phyloP scores from a whole-genome alignment of 2,113 vertebrate species.

The Zosterops pallidus region DNA sequence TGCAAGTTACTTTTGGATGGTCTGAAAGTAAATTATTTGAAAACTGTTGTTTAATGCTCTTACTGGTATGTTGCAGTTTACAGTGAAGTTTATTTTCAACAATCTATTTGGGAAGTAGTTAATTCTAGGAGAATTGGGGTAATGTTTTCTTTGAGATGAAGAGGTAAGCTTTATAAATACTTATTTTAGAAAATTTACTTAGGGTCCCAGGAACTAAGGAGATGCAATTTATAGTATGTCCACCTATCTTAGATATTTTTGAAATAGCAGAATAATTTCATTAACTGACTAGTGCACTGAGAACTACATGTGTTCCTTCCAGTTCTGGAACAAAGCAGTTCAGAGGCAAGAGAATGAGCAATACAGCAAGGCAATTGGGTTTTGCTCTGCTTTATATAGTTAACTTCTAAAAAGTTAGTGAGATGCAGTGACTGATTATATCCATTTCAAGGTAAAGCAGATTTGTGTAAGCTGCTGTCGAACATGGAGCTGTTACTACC shows the following conservation, averaged over 20 bases:
- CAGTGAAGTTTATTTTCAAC: background rate
- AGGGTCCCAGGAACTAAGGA: background rate
- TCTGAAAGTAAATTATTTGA: background rate
- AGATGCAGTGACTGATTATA: background rate
- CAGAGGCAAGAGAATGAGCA: background rate
- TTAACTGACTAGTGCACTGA: background rate
- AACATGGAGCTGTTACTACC: background rate
- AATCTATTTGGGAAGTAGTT: background rate
- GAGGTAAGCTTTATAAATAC: background rate
- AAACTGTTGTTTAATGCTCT: background rate
- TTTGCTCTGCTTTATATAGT: background rate
- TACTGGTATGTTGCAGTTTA: background rate
- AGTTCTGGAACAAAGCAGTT: background rate
- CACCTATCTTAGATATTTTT: background rate
- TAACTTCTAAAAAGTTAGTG: background rate
- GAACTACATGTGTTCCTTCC: background rate
- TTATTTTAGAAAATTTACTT: background rate
- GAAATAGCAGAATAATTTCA: background rate
- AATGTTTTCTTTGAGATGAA: background rate
- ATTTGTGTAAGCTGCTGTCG: background rate
- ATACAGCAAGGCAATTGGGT: accelerated
- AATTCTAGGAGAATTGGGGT: background rate
- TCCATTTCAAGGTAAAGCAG: background rate
- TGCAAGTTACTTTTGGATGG: background rate
- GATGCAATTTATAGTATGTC: background rate